Conservation (phyloP, 2,797 vertebrate genomes). For the Lateolabrax maculatus region DNA sequence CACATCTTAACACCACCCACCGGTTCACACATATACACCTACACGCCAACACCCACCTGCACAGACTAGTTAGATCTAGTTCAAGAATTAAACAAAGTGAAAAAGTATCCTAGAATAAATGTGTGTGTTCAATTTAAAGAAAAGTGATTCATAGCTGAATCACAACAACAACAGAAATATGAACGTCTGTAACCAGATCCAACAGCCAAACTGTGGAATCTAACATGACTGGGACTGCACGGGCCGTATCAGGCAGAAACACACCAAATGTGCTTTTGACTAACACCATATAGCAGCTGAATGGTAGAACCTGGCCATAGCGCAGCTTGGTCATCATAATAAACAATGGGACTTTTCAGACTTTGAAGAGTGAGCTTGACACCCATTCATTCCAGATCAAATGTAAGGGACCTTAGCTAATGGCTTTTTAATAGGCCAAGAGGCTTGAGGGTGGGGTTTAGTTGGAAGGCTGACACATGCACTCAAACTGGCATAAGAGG, state of each 20-base stretch:
- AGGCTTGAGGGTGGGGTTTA: slow-evolving; percentile 85
- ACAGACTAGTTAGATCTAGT: slow-evolving; percentile 3
- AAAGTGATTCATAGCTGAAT: slow-evolving; percentile 1
- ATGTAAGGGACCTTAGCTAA: slow-evolving; percentile 89
- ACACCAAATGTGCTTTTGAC: slow-evolving; percentile 4
- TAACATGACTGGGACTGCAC: neutral
- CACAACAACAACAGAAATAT: slow-evolving; percentile 22
- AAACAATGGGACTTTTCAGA: slow-evolving; percentile 60
- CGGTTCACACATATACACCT: too few species aligned
- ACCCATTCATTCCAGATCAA: slow-evolving; percentile 79
- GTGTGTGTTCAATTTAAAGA: neutral
- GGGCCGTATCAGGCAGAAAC: slow-evolving; percentile 5
- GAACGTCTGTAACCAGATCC: slow-evolving; percentile 30
- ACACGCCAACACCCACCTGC: slow-evolving; percentile 33
- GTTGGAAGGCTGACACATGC: slow-evolving; percentile 84
- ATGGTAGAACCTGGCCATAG: slow-evolving; percentile 16
- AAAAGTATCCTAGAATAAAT: slow-evolving; percentile 16
- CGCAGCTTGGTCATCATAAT: slow-evolving; percentile 38
- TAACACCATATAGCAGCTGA: slow-evolving; percentile 29
- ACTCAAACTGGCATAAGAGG: slow-evolving; percentile 66
- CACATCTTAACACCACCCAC: too few species aligned
- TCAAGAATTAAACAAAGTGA: slow-evolving; percentile 5
- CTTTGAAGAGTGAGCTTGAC: slow-evolving; percentile 59
- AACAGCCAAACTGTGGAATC: neutral
- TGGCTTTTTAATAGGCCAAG: slow-evolving; percentile 92